Evolutionary conservation across 2,888 invertebrate species (phyloP), one percentile per base, ranked within the genome.

Genomic region (Cyclophora punctaria): DNA sequence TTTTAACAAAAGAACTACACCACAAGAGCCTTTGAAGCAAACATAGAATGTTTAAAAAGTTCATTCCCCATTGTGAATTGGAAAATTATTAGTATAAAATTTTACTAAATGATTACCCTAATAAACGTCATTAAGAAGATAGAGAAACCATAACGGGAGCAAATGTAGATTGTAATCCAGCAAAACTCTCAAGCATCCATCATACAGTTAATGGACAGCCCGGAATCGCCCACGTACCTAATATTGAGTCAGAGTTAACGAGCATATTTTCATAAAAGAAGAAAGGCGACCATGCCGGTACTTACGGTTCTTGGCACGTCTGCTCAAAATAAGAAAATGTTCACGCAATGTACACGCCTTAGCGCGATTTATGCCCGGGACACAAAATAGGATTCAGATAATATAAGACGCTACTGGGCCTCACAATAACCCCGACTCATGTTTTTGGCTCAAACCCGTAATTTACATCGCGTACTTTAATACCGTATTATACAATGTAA

Each of bases 251-350:
- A 53, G 53, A 55, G 54, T 57, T 55, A 60, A 56, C 60, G 57
- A 59, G 59, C 59, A 60, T 59, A 67, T 68, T 63, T 71, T 65
- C 58, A 70, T 62, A 67, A 61, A 67, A 65, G 60, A 71, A 70
- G 66, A 44, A 44, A 44, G 65, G 65, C 65, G 65, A 63, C 63
- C 67, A 69, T 63, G 71, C 69, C 65, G 73, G 66, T 75, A 77
- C 81, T 84, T 83, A 81, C 80, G 75, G 82, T 86, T 84, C 86
- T 78, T 80, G 83, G 84, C 87, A 88, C 87, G 86, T 86, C 73
- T 82, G 73, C 70, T 63, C 69, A 78, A 80, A 85, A 87, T 86
- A 86, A 85, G 84, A 85, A 83, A 83, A 86, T 82, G 78, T 80
- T 83, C 86, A 80, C 81, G 80, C 85, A 80, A 71, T 80, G 73